These are phyloP conservation scores for Sycophila texana DNA, from an alignment of 2,888 invertebrate genomes.

Conservation along the genomic window DNA sequence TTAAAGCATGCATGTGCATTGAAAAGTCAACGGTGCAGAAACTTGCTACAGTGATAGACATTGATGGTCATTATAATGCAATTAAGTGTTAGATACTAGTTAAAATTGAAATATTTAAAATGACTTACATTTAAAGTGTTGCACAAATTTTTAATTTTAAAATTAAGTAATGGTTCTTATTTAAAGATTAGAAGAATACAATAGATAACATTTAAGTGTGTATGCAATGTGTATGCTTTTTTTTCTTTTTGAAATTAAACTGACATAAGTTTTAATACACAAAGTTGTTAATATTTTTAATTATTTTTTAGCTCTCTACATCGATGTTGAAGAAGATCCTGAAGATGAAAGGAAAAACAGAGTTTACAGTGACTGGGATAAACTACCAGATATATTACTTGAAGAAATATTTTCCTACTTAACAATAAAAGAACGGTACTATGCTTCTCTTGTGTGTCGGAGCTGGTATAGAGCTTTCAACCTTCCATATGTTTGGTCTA, in stretches of 20 bases:
- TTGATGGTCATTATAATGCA: too few species aligned
- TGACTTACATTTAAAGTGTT: too few species aligned
- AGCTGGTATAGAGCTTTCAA: conserved; percentile 84
- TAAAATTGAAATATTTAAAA: too few species aligned
- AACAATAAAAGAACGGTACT: conserved; percentile 83
- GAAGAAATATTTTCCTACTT: conserved; percentile 85
- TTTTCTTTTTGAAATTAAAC: neutral
- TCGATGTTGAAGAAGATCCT: conserved; percentile 75
- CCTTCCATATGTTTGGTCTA: conserved; percentile 85
- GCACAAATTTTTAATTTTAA: neutral
- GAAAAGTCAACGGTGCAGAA: too few species aligned
- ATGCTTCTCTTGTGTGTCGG: conserved; percentile 83
- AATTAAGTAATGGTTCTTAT: too few species aligned
- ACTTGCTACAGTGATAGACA: too few species aligned
- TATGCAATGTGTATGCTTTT: neutral
- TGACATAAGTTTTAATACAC: neutral
- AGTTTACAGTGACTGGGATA: conserved; percentile 80
- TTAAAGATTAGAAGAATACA: too few species aligned
- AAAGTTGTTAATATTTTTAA: conserved; percentile 1
- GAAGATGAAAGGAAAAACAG: conserved; percentile 70
- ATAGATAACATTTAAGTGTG: too few species aligned
- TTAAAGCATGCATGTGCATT: too few species aligned
- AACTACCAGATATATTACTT: conserved; percentile 84
- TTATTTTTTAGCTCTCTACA: conserved; percentile 75
- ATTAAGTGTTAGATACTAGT: too few species aligned